These are phyloP conservation scores for Oncorhynchus keta DNA, from an alignment of 2,113 vertebrate genomes.

Conservation along the genomic window DNA sequence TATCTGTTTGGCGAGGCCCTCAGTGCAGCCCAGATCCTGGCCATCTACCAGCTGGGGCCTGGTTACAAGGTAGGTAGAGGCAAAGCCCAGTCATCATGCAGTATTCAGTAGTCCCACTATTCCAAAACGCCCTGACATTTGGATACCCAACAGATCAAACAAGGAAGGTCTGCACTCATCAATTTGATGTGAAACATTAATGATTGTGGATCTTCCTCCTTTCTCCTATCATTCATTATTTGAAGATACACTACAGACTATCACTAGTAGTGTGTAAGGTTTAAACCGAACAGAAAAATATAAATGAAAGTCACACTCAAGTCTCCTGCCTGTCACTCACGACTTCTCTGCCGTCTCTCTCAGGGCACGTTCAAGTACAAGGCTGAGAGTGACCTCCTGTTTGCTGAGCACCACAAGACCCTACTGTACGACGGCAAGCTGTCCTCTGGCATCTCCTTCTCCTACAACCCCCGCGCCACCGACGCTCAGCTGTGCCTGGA, in stretches of 20 bases:
- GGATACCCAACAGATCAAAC: too few relatives aligned
- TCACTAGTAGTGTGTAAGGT: too few relatives aligned
- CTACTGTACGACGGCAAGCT: constrained; percentile 94
- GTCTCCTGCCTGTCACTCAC: too few relatives aligned
- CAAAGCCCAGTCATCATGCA: background rate
- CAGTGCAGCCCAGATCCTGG: constrained; percentile 95
- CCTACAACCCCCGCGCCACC: constrained; percentile 94
- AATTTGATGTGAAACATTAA: too few relatives aligned
- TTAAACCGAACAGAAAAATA: too few relatives aligned
- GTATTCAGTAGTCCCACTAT: too few relatives aligned
- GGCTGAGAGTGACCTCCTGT: constrained; percentile 94
- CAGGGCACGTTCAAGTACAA: constrained; percentile 97
- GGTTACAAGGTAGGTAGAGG: constrained; percentile 86
- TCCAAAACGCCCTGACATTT: too few relatives aligned
- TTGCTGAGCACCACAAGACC: constrained; percentile 93
- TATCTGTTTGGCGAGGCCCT: constrained; percentile 96
- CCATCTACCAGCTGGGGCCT: constrained; percentile 94
- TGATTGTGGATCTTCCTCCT: too few relatives aligned
- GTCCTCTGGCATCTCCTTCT: constrained; percentile 87
- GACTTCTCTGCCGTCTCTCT: constrained; percentile 11
- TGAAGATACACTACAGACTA: too few relatives aligned
- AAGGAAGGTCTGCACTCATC: too few relatives aligned
- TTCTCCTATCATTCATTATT: too few relatives aligned
- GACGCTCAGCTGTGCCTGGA: constrained; percentile 98
- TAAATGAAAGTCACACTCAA: background rate